Evolutionary conservation across 2,888 invertebrate genomes (phyloP), one percentile per base, ranked within the genome.

Genomic region (Tetragonula carbonaria): DNA sequence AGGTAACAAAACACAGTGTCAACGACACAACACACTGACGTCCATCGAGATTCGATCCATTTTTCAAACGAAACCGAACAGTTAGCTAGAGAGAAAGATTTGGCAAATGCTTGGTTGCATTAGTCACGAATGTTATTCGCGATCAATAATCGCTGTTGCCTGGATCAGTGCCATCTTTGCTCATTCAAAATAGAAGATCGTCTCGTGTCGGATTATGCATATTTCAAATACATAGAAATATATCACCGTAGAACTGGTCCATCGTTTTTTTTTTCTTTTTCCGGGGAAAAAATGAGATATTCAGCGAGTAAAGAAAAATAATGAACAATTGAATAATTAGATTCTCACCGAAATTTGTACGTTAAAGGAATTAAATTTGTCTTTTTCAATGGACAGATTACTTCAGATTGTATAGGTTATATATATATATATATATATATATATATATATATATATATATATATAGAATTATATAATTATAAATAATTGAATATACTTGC

Each of bases 21-120:
- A 86, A 86, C 85, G 85, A 84, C 85, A 86, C 78, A 50, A 84
- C 85, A 86, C 78, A 50, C 45, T 8, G 45, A 1, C 59, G 71
- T 45, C 23, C 71, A 73, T 75, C 75, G 78, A 23, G 16, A 23
- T 28, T 59, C 70, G 73, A 73, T 28, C n/a, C 55, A 67, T 75
- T 77, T 33, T 75, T 80, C 84, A 45, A 38, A 18, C 18, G 13
- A 1, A 33, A 28, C 33, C 16, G 11, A 3, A 33, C 63, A 8
- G 28, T 1, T 1, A 23, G 28, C 18, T 16, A 18, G 18, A 4
- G 4, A 33, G 28, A 28, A 28, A 16, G 45, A 66, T 84, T 80
- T 86, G 85, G 85, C 85, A 80, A 28, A 28, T 28, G 14, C 21
- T 53, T 59, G 38, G 53, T 6, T 67, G 53, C 53, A 78, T 86